These are phyloP conservation scores for Ceratoteleas bidentatus DNA, from an alignment of 1,140 invertebrate species.

Conservation along the genomic window DNA sequence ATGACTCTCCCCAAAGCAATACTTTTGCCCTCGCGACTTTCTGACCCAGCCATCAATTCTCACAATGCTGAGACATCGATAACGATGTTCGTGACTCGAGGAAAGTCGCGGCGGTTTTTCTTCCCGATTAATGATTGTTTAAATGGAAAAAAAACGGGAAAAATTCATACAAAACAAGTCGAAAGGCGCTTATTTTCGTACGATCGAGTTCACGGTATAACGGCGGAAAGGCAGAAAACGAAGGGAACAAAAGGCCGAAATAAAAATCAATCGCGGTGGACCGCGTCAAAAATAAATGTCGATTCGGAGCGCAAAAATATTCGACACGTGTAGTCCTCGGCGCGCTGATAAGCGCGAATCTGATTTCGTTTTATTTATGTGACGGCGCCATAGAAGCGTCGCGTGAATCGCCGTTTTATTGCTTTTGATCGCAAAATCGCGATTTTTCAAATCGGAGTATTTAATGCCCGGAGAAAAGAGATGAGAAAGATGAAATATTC, in stretches of 20 bases:
- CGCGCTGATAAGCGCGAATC: conserved; percentile 6
- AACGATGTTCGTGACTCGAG: conserved; percentile 43
- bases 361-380: conserved; percentile 12
- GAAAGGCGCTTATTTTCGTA: conserved; percentile 2
- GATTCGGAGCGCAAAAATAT: conserved; percentile 9
- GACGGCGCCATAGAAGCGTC: too few relatives aligned
- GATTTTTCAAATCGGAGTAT: too few relatives aligned
- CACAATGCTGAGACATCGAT: conserved; percentile 52
- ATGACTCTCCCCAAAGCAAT: conserved; percentile 37
- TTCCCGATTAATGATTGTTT: conserved; percentile 31
- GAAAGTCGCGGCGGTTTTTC: conserved; percentile 41
- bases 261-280: conserved; percentile 19
- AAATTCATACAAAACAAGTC: not conserved
- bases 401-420: too few relatives aligned
- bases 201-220: conserved; percentile 3
- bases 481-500: too few relatives aligned
- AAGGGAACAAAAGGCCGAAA: not conserved
- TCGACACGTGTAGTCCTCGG: not conserved
- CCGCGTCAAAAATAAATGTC: conserved; percentile 14
- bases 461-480: too few relatives aligned
- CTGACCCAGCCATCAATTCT: conserved; percentile 45
- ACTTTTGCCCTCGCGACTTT: conserved; percentile 41
- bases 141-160: conserved; percentile 11
- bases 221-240: not conserved
- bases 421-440: too few relatives aligned